phyloP scores from a whole-genome alignment of 2,113 vertebrate genomes.

The Anas platyrhynchos region DNA sequence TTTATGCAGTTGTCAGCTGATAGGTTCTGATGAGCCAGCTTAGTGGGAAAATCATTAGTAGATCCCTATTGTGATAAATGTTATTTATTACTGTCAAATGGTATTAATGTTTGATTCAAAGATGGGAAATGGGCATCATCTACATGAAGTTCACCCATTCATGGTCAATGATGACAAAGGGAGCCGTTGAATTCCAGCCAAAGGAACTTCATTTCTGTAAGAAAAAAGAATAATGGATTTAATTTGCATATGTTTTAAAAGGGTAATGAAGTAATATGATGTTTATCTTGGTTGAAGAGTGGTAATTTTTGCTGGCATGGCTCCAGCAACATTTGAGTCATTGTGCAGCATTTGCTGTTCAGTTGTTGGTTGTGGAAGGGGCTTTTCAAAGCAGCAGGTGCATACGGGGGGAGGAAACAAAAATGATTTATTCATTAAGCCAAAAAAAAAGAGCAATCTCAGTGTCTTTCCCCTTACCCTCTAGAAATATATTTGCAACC shows the following conservation, averaged over 20 bases:
- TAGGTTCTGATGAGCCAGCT: constrained; percentile 89
- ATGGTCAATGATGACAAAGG: constrained; percentile 88
- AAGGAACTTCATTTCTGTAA: constrained; percentile 88
- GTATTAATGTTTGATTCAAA: constrained; percentile 96
- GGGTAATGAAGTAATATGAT: constrained; percentile 99
- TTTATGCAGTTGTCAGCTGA: constrained; percentile 92
- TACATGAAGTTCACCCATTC: constrained; percentile 84
- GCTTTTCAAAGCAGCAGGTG: constrained; percentile 85
- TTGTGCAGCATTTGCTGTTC: constrained; percentile 83
- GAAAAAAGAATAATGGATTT: constrained; percentile 89
- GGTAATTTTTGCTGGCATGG: constrained; percentile 90
- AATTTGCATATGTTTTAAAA: constrained; percentile 99
- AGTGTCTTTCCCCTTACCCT: constrained; percentile 72
- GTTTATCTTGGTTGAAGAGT: constrained; percentile 98
- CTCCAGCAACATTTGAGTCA: constrained; percentile 83
- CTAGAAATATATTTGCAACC: constrained; percentile 70
- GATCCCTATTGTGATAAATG: constrained; percentile 97
- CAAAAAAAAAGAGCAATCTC: constrained; percentile 82
- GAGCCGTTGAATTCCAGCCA: constrained; percentile 85
- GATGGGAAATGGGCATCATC: constrained; percentile 85
- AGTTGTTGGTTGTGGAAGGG: constrained; percentile 80
- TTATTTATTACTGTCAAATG: constrained; percentile 98
- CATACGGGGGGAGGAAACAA: constrained; percentile 63
- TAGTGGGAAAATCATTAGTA: constrained; percentile 94
- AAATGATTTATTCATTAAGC: constrained; percentile 93